Base-by-base conservation (phyloP, 2,113 vertebrate species). In the Brienomyrus brachyistius region DNA sequence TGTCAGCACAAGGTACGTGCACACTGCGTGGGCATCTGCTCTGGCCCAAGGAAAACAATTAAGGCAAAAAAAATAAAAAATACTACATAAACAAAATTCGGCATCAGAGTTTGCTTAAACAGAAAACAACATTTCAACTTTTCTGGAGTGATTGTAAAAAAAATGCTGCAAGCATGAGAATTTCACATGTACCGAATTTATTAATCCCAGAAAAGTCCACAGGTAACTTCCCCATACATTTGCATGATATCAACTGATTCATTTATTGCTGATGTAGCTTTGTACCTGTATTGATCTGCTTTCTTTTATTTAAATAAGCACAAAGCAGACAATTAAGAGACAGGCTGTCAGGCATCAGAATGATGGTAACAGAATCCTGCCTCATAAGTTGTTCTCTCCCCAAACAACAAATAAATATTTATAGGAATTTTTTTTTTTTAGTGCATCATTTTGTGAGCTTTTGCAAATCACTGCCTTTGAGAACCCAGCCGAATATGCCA, bases 1-100 rank as follows among this genome's bases (percentile, higher is more conserved):
- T 89, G 88, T 89, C 88, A 89, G 88, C 88, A 45, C 77, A 84
- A 89, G 88, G 80, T 11, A 89, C 54, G 35, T 43, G 87, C 88
- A 85, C 88, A 89, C 74, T 19, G 70, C 27, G 88, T 11, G 50
- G 74, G 74, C 70, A 89, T 89, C 88, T 82, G 74, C 74, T 89
- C 40, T 62, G 27, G 88, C 88, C 77, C 56, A 80, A 47, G 88
- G 80, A 89, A 89, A 89, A 89, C 88, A 89, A 89, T 89, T 83
- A 89, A 82, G 70, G 50, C 51, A 59, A 45, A 70, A 13, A 56
- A 83, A n/a, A n/a, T n/a, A n/a, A 35, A 85, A 84, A 31, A 80
- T 80, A 80, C 74, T 85, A 59, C 54, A 84, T 84, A 89, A 89
- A 89, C 80, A 84, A 21, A 82, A 62, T 82, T 52, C 70, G 15